Evolutionary conservation across 1,140 invertebrate species (phyloP).

Genomic region (Drosophila pectinifera): DNA sequence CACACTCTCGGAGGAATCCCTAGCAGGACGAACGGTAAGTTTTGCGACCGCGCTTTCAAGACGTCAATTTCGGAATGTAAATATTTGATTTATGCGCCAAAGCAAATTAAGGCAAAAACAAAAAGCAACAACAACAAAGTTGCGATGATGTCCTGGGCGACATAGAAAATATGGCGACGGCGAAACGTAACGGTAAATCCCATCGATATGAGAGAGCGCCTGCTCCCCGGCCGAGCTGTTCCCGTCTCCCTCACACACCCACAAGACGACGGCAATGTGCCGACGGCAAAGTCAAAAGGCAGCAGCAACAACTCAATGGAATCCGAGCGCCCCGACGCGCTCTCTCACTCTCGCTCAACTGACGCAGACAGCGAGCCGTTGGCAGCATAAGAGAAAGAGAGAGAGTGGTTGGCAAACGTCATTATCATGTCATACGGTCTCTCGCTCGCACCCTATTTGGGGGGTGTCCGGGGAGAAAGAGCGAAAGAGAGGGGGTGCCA

Average conservation of each 20-base stretch:
- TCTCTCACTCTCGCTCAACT: constrained; percentile 77
- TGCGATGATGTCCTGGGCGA: constrained; percentile 34
- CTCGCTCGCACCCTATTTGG: constrained; percentile 44
- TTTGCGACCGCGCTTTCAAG: constrained; percentile 74
- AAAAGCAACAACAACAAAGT: constrained; percentile 41
- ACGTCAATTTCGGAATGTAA: constrained; percentile 84
- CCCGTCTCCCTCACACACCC: constrained; percentile 41
- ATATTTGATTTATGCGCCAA: constrained; percentile 84
- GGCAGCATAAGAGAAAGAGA: constrained; percentile 3
- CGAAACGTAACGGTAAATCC: constrained; percentile 42
- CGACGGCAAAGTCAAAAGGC: constrained; percentile 59
- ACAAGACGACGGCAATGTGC: constrained; percentile 22
- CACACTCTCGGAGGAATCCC: constrained; percentile 28
- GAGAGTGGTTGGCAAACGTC: constrained; percentile 39
- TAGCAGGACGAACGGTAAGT: constrained; percentile 42
- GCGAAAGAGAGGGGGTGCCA: neutral
- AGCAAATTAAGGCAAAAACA: constrained; percentile 79
- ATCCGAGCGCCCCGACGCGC: constrained; percentile 42
- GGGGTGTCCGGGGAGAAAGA: constrained; percentile 19
- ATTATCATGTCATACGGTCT: constrained; percentile 57
- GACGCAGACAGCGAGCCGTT: constrained; percentile 44
- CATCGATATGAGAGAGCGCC: constrained; percentile 33
- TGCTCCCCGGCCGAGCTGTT: constrained; percentile 22
- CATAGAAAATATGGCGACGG: constrained; percentile 44
- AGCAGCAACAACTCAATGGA: constrained; percentile 32